phyloP scores from a whole-genome alignment of 1,140 invertebrate genomes.

The Oryctes rhinoceros region DNA sequence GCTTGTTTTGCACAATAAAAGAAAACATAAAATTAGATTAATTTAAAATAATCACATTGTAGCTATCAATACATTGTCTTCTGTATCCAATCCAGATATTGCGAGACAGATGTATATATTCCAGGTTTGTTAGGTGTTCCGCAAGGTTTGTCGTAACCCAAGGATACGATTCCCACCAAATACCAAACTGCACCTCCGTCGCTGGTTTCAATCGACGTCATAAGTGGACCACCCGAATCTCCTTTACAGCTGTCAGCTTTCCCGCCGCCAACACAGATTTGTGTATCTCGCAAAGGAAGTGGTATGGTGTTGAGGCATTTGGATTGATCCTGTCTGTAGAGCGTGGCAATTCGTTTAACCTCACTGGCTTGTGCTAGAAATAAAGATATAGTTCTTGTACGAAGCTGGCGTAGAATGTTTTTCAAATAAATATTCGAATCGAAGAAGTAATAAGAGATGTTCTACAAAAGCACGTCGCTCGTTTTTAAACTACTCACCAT shows the following conservation, averaged over 20 bases:
- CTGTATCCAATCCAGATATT: constrained; percentile 66
- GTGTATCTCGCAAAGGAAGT: constrained; percentile 43
- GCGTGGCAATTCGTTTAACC: background rate
- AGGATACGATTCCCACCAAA: constrained; percentile 66
- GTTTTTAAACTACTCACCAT: constrained; percentile 30
- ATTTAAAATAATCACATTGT: background rate
- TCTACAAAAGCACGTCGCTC: too few species aligned
- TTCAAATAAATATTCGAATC: background rate
- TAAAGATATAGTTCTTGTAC: background rate
- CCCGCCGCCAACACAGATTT: constrained; percentile 62
- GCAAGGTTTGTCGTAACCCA: constrained; percentile 63
- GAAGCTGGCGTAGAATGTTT: too few species aligned
- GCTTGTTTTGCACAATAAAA: background rate
- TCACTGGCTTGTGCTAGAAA: constrained; percentile 6
- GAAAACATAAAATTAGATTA: background rate
- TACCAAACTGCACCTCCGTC: constrained; percentile 49
- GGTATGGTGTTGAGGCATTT: constrained; percentile 29
- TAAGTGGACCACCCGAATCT: constrained; percentile 69
- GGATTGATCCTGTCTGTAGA: background rate
- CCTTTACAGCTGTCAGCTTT: constrained; percentile 64
- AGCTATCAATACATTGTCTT: constrained; percentile 4
- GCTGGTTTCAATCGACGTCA: constrained; percentile 58
- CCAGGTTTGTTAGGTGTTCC: constrained; percentile 62
- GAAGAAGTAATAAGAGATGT: too few species aligned
- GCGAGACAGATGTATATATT: constrained; percentile 67